These are phyloP conservation scores for Ptiloglossa arizonensis DNA, from an alignment of 1,140 invertebrate genomes.

Conservation along the genomic window DNA sequence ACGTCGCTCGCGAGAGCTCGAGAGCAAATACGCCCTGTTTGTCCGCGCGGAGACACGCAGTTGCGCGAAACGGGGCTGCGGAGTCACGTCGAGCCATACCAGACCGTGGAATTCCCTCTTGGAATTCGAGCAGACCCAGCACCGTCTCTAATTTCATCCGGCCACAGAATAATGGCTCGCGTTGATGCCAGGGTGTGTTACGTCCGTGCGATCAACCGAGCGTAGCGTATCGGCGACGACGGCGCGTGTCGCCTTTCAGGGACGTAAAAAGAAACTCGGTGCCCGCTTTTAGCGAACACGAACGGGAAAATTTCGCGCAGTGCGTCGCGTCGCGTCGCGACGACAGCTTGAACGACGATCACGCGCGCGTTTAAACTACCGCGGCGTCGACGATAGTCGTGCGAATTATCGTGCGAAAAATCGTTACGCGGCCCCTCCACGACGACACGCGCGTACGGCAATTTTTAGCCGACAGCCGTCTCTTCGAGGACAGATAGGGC, in stretches of 20 bases:
- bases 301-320: too few relatives aligned
- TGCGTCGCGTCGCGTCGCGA: too few relatives aligned
- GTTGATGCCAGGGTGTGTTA: neutral
- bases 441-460: neutral
- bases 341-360: too few relatives aligned
- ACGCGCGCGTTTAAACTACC: too few relatives aligned
- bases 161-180: neutral
- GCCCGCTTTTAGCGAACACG: neutral
- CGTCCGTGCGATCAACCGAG: neutral
- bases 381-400: too few relatives aligned
- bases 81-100: neutral
- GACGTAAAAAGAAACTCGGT: neutral
- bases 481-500: conserved; percentile 1
- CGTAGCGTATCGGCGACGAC: neutral
- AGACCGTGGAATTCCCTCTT: conserved; percentile 20
- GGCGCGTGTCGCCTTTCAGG: neutral
- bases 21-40: neutral
- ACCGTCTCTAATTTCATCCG: conserved; percentile 28
- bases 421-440: too few relatives aligned
- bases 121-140: conserved; percentile 24
- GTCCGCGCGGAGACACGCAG: neutral
- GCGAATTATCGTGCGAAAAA: too few relatives aligned
- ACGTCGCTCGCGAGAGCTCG: neutral
- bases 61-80: neutral
- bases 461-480: conserved; percentile 5